Evolutionary conservation across 2,888 invertebrate genomes (phyloP), one percentile per base, ranked within the genome.

Genomic region (Thecophora atra): DNA sequence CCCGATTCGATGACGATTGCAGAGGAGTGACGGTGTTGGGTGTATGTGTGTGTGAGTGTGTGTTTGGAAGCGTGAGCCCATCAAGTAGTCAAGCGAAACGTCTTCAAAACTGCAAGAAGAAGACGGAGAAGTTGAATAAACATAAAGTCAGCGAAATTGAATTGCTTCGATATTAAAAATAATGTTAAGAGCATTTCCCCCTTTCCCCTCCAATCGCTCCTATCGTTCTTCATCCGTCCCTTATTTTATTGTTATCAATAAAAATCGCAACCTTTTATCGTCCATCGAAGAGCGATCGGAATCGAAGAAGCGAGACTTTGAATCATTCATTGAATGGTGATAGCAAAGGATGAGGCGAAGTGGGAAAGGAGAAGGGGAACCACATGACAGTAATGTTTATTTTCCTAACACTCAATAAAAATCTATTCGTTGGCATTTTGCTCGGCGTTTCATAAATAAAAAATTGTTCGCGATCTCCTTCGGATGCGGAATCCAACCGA

Each of bases 61-160:
- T 47, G 13, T 17, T 17, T 47, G 47, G 6, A 11, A 5, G 47
- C 15, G 47, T 21, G 30, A 6, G 6, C 42, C 63, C 42, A 8
- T 44, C 15, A 44, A 37, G 64, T 24, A 64, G 54, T 56, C 67
- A 37, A n/a, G 67, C 42, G 54, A 54, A 7, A 56, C 28, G 54
- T n/a, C 67, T 24, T 30, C 17, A 7, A 30, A 21, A 37, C 30
- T 19, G 67, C 42, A 64, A 19, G 17, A 42, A 37, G n/a, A 64
- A 15, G 2, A 66, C 13, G 52, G 52, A 19, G 17, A 66, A 54
- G 37, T 15, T 26, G n/a, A 15, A 13, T 19, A 54, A 21, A 21
- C 24, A 44, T 37, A 11, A 5, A n/a, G 13, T 17, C 24, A 44
- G 17, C 17, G 44, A 21, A 15, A 54, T 67, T 21, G 7, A n/a